Conservation (phyloP, 2,113 vertebrate genomes). For the Leucopternis melanops region DNA sequence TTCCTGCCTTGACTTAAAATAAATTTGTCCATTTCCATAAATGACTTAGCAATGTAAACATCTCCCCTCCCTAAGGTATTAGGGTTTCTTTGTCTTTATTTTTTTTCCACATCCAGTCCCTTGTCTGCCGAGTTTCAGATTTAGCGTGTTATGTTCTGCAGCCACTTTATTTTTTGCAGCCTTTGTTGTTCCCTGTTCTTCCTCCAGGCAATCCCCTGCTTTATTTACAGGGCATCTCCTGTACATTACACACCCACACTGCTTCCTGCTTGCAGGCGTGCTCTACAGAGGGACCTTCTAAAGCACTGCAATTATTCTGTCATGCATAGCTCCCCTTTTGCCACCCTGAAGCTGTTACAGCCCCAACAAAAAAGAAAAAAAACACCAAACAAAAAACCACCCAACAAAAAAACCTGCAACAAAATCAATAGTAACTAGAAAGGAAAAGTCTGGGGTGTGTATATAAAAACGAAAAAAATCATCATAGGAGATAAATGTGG, state of each 20-base stretch:
- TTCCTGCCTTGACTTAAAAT: background rate
- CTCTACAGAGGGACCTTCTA: background rate
- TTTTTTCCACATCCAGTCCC: background rate
- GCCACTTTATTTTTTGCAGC: background rate
- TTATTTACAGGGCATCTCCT: slow-evolving; percentile 40
- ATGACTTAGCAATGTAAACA: background rate
- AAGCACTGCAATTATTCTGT: background rate
- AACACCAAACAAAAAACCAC: too few species aligned
- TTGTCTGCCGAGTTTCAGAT: background rate
- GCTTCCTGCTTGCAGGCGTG: background rate
- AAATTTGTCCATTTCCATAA: background rate
- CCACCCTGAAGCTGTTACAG: background rate
- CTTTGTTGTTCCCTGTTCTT: slow-evolving; percentile 22
- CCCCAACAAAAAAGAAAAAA: background rate
- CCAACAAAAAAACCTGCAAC: background rate
- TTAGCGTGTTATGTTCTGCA: background rate
- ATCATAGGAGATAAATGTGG: background rate
- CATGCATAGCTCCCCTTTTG: background rate
- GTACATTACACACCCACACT: background rate
- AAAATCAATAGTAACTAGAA: background rate
- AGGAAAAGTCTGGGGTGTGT: background rate
- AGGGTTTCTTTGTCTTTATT: background rate
- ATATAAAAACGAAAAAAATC: background rate
- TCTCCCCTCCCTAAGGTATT: background rate
- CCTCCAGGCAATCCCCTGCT: slow-evolving; percentile 10